These are phyloP conservation scores for Parelbella ahira DNA, from an alignment of 2,888 invertebrate genomes.

Conservation along the genomic window DNA sequence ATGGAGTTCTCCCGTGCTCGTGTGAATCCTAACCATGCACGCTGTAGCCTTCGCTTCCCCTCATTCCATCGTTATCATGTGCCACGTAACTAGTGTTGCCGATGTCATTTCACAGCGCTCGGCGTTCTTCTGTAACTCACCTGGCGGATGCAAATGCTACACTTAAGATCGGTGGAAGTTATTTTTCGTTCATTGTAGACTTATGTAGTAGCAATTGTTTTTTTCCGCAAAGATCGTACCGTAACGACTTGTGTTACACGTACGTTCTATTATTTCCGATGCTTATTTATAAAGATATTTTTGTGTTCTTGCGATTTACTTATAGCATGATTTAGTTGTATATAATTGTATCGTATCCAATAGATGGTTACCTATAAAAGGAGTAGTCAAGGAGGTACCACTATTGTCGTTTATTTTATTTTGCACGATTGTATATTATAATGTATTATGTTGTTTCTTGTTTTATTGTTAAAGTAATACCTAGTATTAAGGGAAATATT, in stretches of 20 bases:
- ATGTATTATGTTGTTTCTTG: constrained; percentile 12
- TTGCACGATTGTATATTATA: constrained; percentile 21
- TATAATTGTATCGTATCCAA: constrained; percentile 6
- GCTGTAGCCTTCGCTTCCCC: constrained; percentile 21
- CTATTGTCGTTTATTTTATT: constrained; percentile 20
- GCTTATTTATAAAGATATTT: too few relatives aligned
- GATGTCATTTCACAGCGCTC: background rate
- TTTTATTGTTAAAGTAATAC: constrained; percentile 17
- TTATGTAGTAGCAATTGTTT: constrained; percentile 2
- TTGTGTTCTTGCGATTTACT: too few relatives aligned
- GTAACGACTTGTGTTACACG: constrained; percentile 9
- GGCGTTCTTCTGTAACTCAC: background rate
- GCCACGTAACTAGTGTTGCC: background rate
- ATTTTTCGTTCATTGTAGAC: constrained; percentile 4
- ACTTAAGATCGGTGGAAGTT: constrained; percentile 2
- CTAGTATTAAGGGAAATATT: too few relatives aligned
- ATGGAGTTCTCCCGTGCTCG: constrained; percentile 43
- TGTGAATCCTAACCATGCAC: constrained; percentile 36
- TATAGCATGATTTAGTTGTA: constrained; percentile 2
- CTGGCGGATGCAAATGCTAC: constrained; percentile 9
- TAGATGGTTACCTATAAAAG: constrained; percentile 8
- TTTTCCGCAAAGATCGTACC: constrained; percentile 2
- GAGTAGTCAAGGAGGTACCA: constrained; percentile 9
- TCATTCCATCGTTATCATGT: background rate
- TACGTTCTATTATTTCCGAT: too few relatives aligned